phyloP scores from a whole-genome alignment of 1,140 invertebrate species.

The Bicyclus anynana region DNA sequence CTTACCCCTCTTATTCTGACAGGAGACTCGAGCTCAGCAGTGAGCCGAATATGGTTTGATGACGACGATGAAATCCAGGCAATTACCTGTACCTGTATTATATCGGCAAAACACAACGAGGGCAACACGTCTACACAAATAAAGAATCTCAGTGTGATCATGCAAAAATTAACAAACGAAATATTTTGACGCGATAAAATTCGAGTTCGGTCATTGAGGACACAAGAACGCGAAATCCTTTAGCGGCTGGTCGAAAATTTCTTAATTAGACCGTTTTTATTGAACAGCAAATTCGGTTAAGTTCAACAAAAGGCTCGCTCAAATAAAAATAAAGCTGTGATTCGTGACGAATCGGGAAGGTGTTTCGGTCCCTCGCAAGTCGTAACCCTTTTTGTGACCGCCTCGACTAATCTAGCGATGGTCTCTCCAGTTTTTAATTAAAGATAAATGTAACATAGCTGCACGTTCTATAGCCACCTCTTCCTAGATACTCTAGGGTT shows the following conservation, averaged over 20 bases:
- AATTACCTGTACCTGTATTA: too few species aligned
- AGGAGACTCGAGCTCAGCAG: too few species aligned
- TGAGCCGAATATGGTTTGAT: too few species aligned
- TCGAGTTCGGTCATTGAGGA: constrained; percentile 27
- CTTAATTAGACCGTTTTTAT: constrained; percentile 74
- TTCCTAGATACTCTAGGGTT: constrained; percentile 30
- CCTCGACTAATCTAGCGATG: constrained; percentile 68
- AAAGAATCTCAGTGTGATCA: constrained; percentile 3
- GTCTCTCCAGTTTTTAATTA: constrained; percentile 70
- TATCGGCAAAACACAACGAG: not conserved
- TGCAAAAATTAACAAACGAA: constrained; percentile 38
- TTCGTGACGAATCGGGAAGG: constrained; percentile 72
- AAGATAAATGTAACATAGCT: constrained; percentile 70
- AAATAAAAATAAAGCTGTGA: constrained; percentile 72
- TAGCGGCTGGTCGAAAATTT: constrained; percentile 66
- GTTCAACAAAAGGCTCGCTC: constrained; percentile 67
- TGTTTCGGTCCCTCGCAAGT: constrained; percentile 67
- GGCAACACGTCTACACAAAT: not conserved
- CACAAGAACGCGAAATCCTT: constrained; percentile 49
- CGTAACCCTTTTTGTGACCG: constrained; percentile 71
- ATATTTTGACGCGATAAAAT: constrained; percentile 47
- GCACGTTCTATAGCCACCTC: constrained; percentile 53
- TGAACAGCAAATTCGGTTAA: constrained; percentile 73
- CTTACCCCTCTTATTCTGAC: too few species aligned
- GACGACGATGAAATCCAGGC: too few species aligned